Evolutionary conservation across 2,113 vertebrate species (phyloP), one percentile per base, ranked within the genome.

Genomic region (Pelecanoides urinatrix): DNA sequence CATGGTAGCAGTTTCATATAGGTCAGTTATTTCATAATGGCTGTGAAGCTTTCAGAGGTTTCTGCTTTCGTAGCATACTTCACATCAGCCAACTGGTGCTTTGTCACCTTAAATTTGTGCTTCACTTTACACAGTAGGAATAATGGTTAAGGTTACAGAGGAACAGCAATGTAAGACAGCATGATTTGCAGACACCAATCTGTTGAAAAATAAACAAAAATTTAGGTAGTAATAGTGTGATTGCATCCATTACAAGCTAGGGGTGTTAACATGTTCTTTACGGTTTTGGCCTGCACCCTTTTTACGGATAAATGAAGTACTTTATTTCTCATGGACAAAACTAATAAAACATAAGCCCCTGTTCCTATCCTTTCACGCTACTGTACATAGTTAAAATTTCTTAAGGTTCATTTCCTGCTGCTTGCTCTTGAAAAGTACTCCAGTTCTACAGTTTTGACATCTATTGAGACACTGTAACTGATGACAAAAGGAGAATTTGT

Each of bases 21-120:
- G 98, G 98, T 98, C 98, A 98, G 97, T 98, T 98, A 97, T 97
- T 98, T 98, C 97, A 97, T 97, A 97, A 98, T 97, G 97, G 97
- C 97, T 95, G 92, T 76, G 90, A 80, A 71, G 97, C 89, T 98
- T 98, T 97, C 96, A 94, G 97, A 97, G 98, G 97, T 98, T 97
- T 98, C 97, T 97, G 92, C 97, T 97, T 98, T 96, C 93, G 25
- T 97, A 94, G 91, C 96, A 42, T 71, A 86, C 97, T 92, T 95
- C 97, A 92, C 82, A 76, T 97, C 96, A 83, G 65, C 98, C 94
- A 91, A 92, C 97, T 94, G 74, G 94, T 96, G 92, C 91, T 96
- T 96, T 95, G 97, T 97, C 96, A 96, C 91, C 97, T 97, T 93
- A 97, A 89, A 95, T 98, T 94, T 96, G 97, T 97, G 95, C 98